phyloP scores from a whole-genome alignment of 1,140 invertebrate species.

The Lethrus apterus region DNA sequence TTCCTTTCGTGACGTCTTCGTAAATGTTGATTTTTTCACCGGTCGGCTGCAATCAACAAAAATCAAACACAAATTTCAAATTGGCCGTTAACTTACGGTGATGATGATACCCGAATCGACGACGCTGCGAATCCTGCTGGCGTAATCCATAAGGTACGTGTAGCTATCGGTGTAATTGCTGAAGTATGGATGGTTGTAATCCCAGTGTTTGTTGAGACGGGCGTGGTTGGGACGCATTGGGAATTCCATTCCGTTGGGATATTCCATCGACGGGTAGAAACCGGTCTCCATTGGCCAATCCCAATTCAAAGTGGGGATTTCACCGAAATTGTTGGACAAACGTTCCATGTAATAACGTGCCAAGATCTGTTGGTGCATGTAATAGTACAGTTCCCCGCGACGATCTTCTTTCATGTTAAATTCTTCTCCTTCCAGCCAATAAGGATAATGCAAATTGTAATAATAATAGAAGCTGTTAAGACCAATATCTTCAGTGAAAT shows the following conservation, averaged over 20 bases:
- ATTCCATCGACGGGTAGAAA: constrained; percentile 53
- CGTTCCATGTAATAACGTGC: constrained; percentile 58
- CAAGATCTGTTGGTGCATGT: constrained; percentile 49
- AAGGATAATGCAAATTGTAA: too few species aligned
- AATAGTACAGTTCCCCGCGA: constrained; percentile 54
- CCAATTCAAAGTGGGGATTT: constrained; percentile 43
- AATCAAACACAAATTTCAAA: too few species aligned
- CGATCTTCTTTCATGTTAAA: constrained; percentile 43
- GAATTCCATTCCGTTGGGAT: constrained; percentile 55
- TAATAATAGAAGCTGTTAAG: constrained; percentile 59
- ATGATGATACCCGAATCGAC: constrained; percentile 53
- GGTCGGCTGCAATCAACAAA: too few species aligned
- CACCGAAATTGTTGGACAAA: constrained; percentile 50
- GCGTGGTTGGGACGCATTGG: constrained; percentile 47
- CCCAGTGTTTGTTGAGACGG: neutral
- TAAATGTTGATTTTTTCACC: too few species aligned
- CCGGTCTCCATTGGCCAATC: constrained; percentile 44
- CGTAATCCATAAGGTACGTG: constrained; percentile 42
- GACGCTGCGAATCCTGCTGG: constrained; percentile 51
- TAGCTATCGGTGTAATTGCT: constrained; percentile 24
- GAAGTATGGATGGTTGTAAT: neutral
- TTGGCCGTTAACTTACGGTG: constrained; percentile 45
- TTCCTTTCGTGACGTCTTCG: constrained; percentile 42
- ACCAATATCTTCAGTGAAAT: constrained; percentile 63
- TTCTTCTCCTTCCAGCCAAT: constrained; percentile 46